Evolutionary conservation across 2,888 invertebrate genomes (phyloP).

Genomic region (Chymomyza amoena): DNA sequence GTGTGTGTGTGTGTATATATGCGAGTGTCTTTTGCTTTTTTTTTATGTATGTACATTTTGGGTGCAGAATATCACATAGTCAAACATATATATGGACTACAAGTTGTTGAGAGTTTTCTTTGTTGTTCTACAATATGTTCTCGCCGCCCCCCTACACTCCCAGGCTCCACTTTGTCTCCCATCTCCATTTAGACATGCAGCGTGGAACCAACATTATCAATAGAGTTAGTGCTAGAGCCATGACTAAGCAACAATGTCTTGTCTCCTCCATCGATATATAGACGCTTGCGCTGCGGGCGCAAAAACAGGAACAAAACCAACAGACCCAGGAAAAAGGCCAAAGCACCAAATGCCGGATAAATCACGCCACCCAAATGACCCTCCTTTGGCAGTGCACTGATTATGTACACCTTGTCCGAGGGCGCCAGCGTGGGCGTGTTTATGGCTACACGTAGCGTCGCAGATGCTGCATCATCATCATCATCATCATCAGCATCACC

Average conservation of each 20-base stretch:
- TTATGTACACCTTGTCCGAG: slow-evolving; percentile 61
- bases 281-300: slow-evolving; percentile 63
- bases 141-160: not conserved
- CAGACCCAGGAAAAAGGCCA: slow-evolving; percentile 60
- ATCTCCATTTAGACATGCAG: slow-evolving; percentile 47
- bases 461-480: not conserved
- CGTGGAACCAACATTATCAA: slow-evolving; percentile 29
- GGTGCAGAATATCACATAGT: slow-evolving; percentile 70
- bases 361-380: slow-evolving; percentile 58
- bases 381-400: slow-evolving; percentile 59
- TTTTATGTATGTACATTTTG: slow-evolving; percentile 47
- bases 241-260: slow-evolving; percentile 45
- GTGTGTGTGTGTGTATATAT: slow-evolving; percentile 3
- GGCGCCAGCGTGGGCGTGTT: slow-evolving; percentile 15
- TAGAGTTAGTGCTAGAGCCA: slow-evolving; percentile 32
- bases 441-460: not conserved
- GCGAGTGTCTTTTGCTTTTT: not conserved
- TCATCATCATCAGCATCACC: too few species aligned
- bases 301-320: slow-evolving; percentile 63
- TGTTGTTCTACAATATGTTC: slow-evolving; percentile 2
- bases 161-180: too few species aligned
- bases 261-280: slow-evolving; percentile 50
- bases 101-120: slow-evolving; percentile 10
- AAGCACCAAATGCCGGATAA: slow-evolving; percentile 61
- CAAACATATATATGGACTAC: slow-evolving; percentile 65